These are phyloP conservation scores for Phortica variegata DNA, from an alignment of 1,140 invertebrate genomes.

Conservation along the genomic window DNA sequence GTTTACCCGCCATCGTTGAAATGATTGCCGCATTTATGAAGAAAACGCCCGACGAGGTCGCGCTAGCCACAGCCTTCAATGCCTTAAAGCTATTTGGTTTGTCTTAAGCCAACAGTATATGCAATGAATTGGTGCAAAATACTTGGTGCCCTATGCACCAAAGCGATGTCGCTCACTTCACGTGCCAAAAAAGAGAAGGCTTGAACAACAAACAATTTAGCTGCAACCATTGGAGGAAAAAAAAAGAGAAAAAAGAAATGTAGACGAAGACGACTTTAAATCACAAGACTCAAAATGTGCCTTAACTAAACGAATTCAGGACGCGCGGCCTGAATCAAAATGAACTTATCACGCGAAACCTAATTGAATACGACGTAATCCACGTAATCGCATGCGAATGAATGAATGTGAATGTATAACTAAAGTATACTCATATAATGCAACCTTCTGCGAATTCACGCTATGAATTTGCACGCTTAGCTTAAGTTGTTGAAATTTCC, in stretches of 20 bases:
- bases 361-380: slow-evolving; percentile 27
- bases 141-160: too few relatives aligned
- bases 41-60: slow-evolving; percentile 85
- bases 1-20: slow-evolving; percentile 88
- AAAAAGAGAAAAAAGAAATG: too few relatives aligned
- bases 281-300: slow-evolving; percentile 1
- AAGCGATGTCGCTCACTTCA: not conserved
- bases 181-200: slow-evolving; percentile 15
- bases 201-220: slow-evolving; percentile 3
- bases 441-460: slow-evolving; percentile 25
- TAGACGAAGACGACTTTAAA: too few relatives aligned
- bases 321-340: too few relatives aligned
- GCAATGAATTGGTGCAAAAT: not conserved
- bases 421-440: slow-evolving; percentile 21
- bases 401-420: slow-evolving; percentile 17
- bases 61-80: slow-evolving; percentile 89
- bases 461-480: slow-evolving; percentile 31
- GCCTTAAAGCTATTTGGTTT: slow-evolving; percentile 90
- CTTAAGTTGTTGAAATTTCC: slow-evolving; percentile 42
- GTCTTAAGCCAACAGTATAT: slow-evolving; percentile 61
- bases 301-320: slow-evolving; percentile 22
- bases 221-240: too few relatives aligned
- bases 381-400: slow-evolving; percentile 36
- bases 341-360: slow-evolving; percentile 1
- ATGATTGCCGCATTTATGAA: slow-evolving; percentile 89